Evolutionary conservation across 2,113 vertebrate species (phyloP).

Genomic region (Oplegnathus fasciatus): DNA sequence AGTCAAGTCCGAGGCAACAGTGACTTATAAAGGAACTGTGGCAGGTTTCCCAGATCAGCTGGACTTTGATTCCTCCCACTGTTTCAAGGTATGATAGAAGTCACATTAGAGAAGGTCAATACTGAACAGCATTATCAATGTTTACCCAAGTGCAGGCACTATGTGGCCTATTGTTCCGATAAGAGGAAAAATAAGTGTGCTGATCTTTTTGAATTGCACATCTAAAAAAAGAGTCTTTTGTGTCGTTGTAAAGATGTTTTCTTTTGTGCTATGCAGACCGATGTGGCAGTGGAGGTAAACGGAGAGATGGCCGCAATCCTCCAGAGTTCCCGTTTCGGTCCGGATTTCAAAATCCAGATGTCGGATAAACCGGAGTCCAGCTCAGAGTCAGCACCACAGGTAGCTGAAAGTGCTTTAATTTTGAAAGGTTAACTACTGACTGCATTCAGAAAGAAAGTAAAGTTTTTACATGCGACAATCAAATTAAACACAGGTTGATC

Average conservation of each 20-base stretch:
- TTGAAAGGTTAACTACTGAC: neutral
- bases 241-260: neutral
- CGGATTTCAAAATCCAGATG: constrained; percentile 72
- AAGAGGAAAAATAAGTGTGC: neutral
- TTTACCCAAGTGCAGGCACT: neutral
- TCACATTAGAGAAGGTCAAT: neutral
- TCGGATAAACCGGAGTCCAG: constrained; percentile 52
- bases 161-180: neutral
- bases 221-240: neutral
- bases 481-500: neutral
- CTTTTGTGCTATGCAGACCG: constrained; percentile 65
- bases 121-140: neutral
- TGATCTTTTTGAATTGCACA: neutral
- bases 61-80: constrained; percentile 77
- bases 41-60: constrained; percentile 74
- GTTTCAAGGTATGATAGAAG: constrained; percentile 76
- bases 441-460: neutral
- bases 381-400: constrained; percentile 59
- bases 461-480: neutral
- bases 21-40: constrained; percentile 80
- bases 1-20: constrained; percentile 44
- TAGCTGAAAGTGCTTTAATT: constrained; percentile 32
- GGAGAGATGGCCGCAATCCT: constrained; percentile 76
- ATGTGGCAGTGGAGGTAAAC: constrained; percentile 66
- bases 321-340: constrained; percentile 74